Percentiles rank a stretch among this genome's conserved stretches.
Evolutionary conservation across 2,888 invertebrate species (phyloP).

Genomic region (Lithophane semibrunnea): DNA sequence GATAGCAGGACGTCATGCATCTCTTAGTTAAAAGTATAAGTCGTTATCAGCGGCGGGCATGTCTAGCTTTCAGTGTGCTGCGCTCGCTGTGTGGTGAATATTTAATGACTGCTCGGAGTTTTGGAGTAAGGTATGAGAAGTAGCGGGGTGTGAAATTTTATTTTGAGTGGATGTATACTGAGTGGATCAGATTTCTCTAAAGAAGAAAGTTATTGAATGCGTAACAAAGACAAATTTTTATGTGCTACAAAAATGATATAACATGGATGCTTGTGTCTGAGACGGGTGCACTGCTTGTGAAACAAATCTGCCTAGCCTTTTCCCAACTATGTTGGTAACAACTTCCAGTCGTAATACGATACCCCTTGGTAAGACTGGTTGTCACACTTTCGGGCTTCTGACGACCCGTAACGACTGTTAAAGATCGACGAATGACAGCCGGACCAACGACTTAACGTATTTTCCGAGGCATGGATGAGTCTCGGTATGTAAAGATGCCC

Average conservation of each 20-base stretch:
- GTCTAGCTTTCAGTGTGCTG: conserved; percentile 64
- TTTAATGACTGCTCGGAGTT: conserved; percentile 52
- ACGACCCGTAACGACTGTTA: too few relatives aligned
- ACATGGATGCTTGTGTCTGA: neutral
- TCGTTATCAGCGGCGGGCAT: conserved; percentile 59
- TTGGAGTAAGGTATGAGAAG: neutral
- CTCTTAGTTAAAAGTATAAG: conserved; percentile 63
- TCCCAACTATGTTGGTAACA: too few relatives aligned
- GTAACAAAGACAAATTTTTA: neutral
- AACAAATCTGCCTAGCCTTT: too few relatives aligned
- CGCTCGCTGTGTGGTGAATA: conserved; percentile 63
- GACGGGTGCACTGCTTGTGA: neutral
- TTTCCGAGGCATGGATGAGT: too few relatives aligned
- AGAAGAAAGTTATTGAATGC: neutral
- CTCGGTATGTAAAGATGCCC: too few relatives aligned
- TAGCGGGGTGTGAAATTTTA: conserved; percentile 9
- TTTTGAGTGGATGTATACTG: neutral
- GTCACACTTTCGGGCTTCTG: too few relatives aligned
- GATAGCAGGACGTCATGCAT: conserved; percentile 19
- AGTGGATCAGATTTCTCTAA: neutral
- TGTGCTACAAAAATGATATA: neutral
- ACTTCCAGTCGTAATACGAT: too few relatives aligned
- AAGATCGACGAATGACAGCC: too few relatives aligned
- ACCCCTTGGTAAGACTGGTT: too few relatives aligned
- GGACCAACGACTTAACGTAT: too few relatives aligned